Conservation (phyloP, 2,113 vertebrate genomes). For the Atractosteus spatula region DNA sequence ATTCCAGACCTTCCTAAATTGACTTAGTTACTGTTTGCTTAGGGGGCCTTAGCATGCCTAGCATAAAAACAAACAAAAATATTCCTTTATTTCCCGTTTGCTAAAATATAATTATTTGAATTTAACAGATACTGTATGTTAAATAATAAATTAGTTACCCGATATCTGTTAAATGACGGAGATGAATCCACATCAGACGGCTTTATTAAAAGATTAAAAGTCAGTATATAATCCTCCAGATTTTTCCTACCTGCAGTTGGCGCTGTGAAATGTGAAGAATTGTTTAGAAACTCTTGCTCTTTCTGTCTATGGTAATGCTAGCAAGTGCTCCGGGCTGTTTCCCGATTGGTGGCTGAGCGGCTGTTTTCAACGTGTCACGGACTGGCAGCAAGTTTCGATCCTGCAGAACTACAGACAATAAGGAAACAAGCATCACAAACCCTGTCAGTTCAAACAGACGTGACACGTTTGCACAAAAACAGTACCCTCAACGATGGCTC, state of each 20-base stretch:
- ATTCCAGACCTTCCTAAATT: no score
- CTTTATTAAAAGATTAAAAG: background rate
- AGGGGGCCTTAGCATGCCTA: no score
- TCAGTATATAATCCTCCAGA: constrained; percentile 10
- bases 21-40: no score
- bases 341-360: constrained; percentile 17
- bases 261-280: constrained; percentile 9
- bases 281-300: background rate
- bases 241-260: constrained; percentile 14
- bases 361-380: constrained; percentile 1
- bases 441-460: background rate
- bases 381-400: constrained; percentile 7
- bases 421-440: background rate
- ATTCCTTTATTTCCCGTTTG: no score
- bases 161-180: no score
- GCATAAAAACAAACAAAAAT: no score
- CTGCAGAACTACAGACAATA: background rate
- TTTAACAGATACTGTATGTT: no score
- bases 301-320: background rate
- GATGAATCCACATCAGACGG: background rate
- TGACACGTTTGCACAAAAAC: background rate
- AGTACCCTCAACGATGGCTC: constrained; percentile 1
- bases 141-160: no score
- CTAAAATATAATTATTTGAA: no score
- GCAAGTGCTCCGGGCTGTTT: background rate